phyloP scores from a whole-genome alignment of 2,888 invertebrate genomes.

The Coremacera marginata region DNA sequence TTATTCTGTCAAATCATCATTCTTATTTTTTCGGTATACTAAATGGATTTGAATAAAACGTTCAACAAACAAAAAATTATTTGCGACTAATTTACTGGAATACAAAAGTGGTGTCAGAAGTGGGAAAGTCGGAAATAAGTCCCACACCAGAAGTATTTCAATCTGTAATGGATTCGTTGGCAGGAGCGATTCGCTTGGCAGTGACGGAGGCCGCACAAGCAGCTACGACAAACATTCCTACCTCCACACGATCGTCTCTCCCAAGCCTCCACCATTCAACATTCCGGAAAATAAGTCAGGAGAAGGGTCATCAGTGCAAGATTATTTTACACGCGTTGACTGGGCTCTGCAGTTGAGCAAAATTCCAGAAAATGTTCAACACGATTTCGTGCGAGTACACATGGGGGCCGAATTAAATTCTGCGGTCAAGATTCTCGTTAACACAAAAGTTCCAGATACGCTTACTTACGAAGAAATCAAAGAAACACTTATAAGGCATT shows the following conservation, averaged over 20 bases:
- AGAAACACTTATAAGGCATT: conserved; percentile 24
- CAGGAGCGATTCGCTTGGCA: conserved; percentile 31
- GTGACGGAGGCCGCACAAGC: conserved; percentile 16
- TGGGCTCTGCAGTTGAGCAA: conserved; percentile 28
- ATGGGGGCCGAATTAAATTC: conserved; percentile 33
- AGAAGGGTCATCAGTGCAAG: conserved; percentile 22
- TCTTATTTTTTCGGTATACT: too few relatives aligned
- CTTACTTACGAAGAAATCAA: background rate
- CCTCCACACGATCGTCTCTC: background rate
- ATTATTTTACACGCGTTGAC: conserved; percentile 35
- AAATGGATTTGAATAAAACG: too few relatives aligned
- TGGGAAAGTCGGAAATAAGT: background rate
- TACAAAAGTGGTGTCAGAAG: background rate
- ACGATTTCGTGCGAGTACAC: conserved; percentile 27
- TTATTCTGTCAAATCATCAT: too few relatives aligned
- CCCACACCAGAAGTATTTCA: conserved; percentile 25
- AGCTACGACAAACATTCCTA: conserved; percentile 3
- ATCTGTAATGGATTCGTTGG: conserved; percentile 13
- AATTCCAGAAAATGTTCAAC: conserved; percentile 22
- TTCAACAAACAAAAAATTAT: too few relatives aligned
- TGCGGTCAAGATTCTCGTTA: conserved; percentile 28
- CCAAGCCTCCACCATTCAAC: conserved; percentile 25
- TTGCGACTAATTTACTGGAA: too few relatives aligned
- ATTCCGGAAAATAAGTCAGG: conserved; percentile 16
- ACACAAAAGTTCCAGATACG: conserved; percentile 13